These are phyloP conservation scores for Cladopsammia gracilis DNA, from an alignment of 64 coral and sea anemone genomes.

Conservation along the genomic window DNA sequence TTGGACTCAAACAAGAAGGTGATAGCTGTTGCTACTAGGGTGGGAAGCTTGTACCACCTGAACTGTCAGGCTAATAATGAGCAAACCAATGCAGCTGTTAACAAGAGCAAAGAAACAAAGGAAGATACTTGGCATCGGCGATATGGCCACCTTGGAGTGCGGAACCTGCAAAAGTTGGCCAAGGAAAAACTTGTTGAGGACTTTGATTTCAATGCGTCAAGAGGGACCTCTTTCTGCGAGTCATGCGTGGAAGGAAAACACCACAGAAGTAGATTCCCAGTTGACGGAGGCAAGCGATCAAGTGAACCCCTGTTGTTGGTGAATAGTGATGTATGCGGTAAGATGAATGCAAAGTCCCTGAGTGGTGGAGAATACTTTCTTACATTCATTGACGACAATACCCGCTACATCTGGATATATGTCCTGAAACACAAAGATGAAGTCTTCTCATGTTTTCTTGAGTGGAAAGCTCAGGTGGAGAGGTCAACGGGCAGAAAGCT, in stretches of 20 bases:
- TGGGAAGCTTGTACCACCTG: background rate
- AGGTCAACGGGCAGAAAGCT: constrained; percentile 17
- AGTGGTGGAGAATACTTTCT: constrained; percentile 61
- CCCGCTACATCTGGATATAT: background rate
- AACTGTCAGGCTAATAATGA: no score
- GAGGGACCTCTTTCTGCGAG: constrained; percentile 32
- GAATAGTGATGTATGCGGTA: constrained; percentile 45
- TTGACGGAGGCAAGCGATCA: no score
- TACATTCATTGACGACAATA: constrained; percentile 68
- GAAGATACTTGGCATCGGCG: background rate
- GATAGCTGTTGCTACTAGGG: no score
- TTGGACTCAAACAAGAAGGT: no score
- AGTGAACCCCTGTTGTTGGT: constrained; percentile 1
- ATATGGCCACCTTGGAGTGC: constrained; percentile 67
- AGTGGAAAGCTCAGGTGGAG: constrained; percentile 45
- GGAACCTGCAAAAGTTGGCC: constrained; percentile 55
- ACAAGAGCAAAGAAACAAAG: background rate
- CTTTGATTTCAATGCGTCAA: no score
- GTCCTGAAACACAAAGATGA: constrained; percentile 44
- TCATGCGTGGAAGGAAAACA: constrained; percentile 46
- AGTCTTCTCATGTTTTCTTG: constrained; percentile 45
- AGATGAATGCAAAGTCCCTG: constrained; percentile 18
- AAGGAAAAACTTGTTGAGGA: background rate
- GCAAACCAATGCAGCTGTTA: constrained; percentile 10
- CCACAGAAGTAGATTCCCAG: constrained; percentile 21